Percentiles rank a stretch among this genome's conserved stretches.
Evolutionary conservation across 2,113 vertebrate species (phyloP).

Genomic region (Pachyramphus minor): DNA sequence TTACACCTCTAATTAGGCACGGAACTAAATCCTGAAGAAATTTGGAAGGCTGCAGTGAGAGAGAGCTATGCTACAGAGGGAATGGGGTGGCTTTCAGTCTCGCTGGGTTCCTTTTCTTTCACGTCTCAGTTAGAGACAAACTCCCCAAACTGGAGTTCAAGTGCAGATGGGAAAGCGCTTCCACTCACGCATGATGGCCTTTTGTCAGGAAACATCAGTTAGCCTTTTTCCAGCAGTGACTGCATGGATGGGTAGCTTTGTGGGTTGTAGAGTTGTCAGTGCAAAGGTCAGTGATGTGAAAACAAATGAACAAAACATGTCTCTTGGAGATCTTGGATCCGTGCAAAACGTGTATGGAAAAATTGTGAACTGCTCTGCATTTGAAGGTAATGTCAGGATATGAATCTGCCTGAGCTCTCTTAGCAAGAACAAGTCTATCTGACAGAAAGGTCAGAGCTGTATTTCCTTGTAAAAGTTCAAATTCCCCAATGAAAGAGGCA

Average conservation of each 20-base stretch:
- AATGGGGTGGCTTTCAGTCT: not conserved
- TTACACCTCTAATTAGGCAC: not conserved
- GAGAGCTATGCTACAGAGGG: not conserved
- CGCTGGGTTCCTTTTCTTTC: not conserved
- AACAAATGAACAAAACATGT: not conserved
- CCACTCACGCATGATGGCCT: accelerated
- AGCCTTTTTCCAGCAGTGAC: not conserved
- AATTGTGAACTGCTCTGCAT: not conserved
- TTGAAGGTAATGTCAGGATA: not conserved
- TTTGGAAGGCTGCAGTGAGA: not conserved
- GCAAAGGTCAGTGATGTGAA: not conserved
- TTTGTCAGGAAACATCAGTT: not conserved
- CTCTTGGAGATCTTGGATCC: not conserved
- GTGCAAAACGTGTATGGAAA: accelerated
- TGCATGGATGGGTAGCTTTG: not conserved
- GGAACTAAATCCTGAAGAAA: not conserved
- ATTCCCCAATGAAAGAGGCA: not conserved
- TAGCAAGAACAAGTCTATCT: not conserved
- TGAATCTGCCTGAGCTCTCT: not conserved
- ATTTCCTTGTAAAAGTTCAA: not conserved
- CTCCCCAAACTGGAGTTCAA: not conserved
- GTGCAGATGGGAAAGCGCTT: accelerated
- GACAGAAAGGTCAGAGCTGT: not conserved
- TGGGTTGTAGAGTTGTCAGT: not conserved
- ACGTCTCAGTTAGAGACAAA: not conserved